Evolutionary conservation across 1,140 invertebrate genomes (phyloP).

Genomic region (Philotrypesis tridentata): DNA sequence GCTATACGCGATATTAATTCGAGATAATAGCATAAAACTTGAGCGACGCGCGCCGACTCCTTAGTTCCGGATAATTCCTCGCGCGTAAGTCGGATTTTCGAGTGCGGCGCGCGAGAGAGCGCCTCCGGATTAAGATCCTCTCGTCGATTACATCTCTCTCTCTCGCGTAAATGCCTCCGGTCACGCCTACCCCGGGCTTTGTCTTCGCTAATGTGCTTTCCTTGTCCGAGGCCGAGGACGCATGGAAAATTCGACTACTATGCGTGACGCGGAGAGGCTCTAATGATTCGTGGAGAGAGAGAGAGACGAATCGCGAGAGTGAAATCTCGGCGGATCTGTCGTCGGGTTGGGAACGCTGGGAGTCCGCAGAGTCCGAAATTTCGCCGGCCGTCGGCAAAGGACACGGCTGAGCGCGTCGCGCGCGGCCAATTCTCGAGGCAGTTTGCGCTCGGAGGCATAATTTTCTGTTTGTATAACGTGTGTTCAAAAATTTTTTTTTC

Average conservation of each 20-base stretch:
- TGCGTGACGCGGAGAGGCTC: neutral
- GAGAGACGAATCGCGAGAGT: no score
- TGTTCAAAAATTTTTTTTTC: no score
- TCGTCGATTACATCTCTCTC: neutral
- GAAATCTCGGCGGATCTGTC: no score
- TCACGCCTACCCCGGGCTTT: conserved; percentile 19
- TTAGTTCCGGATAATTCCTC: conserved; percentile 13
- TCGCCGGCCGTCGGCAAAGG: conserved; percentile 21
- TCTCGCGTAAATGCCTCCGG: neutral
- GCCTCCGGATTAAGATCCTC: conserved; percentile 28
- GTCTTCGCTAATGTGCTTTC: conserved; percentile 3
- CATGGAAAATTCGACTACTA: conserved; percentile 2
- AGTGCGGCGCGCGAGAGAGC: neutral
- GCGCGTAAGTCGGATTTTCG: conserved; percentile 18
- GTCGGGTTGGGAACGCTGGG: no score
- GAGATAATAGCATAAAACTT: neutral
- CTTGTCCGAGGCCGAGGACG: neutral
- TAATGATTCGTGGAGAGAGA: neutral
- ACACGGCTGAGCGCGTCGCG: neutral
- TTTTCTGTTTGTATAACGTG: no score
- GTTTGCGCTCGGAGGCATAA: no score
- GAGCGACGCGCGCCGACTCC: neutral
- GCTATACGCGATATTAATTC: conserved; percentile 34
- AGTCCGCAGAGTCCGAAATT: no score
- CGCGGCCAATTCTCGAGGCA: no score